Conservation (phyloP, 2,113 vertebrate species). For the Tyto alba region DNA sequence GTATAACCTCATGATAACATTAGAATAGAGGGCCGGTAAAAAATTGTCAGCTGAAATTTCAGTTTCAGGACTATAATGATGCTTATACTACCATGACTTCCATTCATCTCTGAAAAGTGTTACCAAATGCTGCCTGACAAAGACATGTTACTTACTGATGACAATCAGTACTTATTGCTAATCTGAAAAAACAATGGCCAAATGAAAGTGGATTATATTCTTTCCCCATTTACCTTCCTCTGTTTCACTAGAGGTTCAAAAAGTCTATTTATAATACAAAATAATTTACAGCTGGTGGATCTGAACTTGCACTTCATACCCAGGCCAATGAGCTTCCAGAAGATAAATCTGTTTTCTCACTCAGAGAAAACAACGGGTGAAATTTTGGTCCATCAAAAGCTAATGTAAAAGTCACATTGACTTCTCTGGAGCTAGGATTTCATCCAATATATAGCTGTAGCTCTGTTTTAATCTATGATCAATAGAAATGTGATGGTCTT, state of each 20-base stretch:
- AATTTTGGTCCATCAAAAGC: neutral
- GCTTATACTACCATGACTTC: neutral
- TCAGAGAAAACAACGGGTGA: neutral
- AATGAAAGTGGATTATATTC: neutral
- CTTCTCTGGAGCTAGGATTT: neutral
- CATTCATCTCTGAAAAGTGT: neutral
- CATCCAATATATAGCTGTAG: neutral
- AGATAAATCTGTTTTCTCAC: neutral
- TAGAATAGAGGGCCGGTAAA: neutral
- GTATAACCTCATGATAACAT: neutral
- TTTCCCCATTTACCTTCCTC: neutral
- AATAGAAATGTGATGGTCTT: neutral
- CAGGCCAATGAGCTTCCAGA: neutral
- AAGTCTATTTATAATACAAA: neutral
- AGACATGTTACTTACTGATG: neutral
- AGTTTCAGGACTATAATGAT: neutral
- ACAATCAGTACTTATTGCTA: conserved; percentile 3
- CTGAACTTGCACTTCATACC: neutral
- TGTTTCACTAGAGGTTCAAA: neutral
- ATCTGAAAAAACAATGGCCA: conserved; percentile 19
- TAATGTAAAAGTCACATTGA: neutral
- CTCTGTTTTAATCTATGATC: neutral
- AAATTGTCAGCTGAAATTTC: neutral
- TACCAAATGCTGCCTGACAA: neutral
- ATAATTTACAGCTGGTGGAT: neutral